Percentiles rank a stretch among this genome's conserved stretches.
Evolutionary conservation across 2,113 vertebrate species (phyloP).

Genomic region (Myanophis thanlyinensis): DNA sequence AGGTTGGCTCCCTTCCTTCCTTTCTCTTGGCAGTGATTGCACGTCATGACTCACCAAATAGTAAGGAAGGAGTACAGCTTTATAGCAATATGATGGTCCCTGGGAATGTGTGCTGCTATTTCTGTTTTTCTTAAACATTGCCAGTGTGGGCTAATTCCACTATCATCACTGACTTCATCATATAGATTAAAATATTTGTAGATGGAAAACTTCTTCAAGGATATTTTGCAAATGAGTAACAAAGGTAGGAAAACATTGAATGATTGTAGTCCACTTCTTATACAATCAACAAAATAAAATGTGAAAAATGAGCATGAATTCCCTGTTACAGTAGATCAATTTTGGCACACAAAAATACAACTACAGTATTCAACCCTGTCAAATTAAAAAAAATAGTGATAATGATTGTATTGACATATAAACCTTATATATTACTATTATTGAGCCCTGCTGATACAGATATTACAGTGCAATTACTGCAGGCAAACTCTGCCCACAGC

Average conservation of each 20-base stretch:
- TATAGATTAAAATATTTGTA: background rate
- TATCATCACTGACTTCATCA: background rate
- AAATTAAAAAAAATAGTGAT: background rate
- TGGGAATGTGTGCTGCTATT: background rate
- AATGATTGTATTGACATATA: background rate
- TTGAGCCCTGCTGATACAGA: background rate
- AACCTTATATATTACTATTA: background rate
- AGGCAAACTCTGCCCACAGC: background rate
- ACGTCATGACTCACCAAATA: slow-evolving; percentile 14
- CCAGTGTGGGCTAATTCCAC: background rate
- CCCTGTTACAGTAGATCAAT: background rate
- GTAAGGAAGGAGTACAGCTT: slow-evolving; percentile 21
- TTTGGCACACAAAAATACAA: background rate
- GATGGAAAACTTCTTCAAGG: background rate
- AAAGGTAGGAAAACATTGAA: background rate
- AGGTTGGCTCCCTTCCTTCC: background rate
- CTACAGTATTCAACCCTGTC: background rate
- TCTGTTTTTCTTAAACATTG: slow-evolving; percentile 27
- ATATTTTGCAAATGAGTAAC: background rate
- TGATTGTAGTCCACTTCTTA: background rate
- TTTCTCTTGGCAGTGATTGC: slow-evolving; percentile 1
- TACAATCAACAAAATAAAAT: background rate
- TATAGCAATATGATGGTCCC: background rate
- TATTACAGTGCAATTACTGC: background rate
- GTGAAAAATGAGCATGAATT: background rate